phyloP scores from a whole-genome alignment of 2,113 vertebrate genomes.

The Brachionichthys hirsutus region DNA sequence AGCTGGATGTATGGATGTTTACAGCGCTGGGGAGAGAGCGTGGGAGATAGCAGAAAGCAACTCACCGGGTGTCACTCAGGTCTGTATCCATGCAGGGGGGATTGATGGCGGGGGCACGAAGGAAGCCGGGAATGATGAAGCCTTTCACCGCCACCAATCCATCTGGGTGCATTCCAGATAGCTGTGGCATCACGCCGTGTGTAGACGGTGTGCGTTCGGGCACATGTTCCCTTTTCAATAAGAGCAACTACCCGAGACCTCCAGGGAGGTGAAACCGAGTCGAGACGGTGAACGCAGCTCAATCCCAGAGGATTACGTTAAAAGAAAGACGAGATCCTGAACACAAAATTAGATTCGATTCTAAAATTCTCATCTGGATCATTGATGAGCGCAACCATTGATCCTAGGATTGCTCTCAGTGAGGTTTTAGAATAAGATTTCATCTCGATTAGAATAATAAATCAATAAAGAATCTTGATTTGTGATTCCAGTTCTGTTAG shows the following conservation, averaged over 20 bases:
- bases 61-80: conserved; percentile 62
- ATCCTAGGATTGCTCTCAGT: too few relatives aligned
- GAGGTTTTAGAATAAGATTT: too few relatives aligned
- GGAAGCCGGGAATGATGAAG: conserved; percentile 62
- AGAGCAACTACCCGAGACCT: conserved; percentile 11
- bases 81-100: conserved; percentile 48
- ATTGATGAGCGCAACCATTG: too few relatives aligned
- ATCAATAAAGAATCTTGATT: too few relatives aligned
- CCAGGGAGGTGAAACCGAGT: not conserved
- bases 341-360: too few relatives aligned
- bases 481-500: too few relatives aligned
- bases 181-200: conserved; percentile 29
- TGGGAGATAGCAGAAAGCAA: conserved; percentile 34
- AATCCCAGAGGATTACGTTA: not conserved
- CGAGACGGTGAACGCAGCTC: too few relatives aligned
- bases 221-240: conserved; percentile 10
- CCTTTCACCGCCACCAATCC: conserved; percentile 56
- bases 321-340: not conserved
- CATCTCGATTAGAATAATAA: too few relatives aligned
- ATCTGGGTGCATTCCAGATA: conserved; percentile 46
- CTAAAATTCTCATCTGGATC: too few relatives aligned
- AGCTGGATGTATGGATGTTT: conserved; percentile 47
- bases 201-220: conserved; percentile 10
- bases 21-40: conserved; percentile 13
- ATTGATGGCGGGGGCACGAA: conserved; percentile 60